A percentile compares a stretch with the other conserved stretches of the same genome.
These are phyloP conservation scores for Chalcosyrphus nemorum DNA, from an alignment of 2,888 invertebrate species.

Conservation along the genomic window DNA sequence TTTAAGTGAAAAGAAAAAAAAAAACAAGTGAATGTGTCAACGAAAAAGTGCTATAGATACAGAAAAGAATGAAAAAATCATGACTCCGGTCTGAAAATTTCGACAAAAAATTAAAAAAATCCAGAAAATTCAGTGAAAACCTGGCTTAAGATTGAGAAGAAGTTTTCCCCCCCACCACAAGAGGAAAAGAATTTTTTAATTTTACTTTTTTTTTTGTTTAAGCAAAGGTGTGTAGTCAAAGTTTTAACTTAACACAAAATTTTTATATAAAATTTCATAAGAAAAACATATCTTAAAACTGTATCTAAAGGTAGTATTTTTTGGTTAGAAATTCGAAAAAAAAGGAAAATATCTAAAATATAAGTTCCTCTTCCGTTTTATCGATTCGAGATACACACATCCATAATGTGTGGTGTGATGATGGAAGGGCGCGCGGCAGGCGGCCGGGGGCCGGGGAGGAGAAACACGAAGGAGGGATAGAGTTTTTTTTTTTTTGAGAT, in stretches of 20 bases:
- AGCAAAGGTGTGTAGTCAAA: constrained; percentile 37
- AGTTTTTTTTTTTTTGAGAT: constrained; percentile 52
- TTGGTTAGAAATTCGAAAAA: background rate
- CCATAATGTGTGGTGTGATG: constrained; percentile 54
- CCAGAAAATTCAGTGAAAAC: constrained; percentile 36
- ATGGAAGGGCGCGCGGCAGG: constrained; percentile 16
- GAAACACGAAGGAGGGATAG: constrained; percentile 22
- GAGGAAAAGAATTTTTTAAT: constrained; percentile 9
- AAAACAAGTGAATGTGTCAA: constrained; percentile 67
- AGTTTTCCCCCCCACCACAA: constrained; percentile 4
- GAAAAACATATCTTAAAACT: background rate
- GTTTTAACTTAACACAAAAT: background rate
- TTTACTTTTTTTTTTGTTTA: constrained; percentile 3
- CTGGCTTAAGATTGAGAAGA: constrained; percentile 15
- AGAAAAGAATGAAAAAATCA: constrained; percentile 66
- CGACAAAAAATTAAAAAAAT: constrained; percentile 2
- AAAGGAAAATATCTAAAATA: constrained; percentile 51
- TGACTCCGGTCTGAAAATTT: constrained; percentile 67
- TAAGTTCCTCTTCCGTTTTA: constrained; percentile 70
- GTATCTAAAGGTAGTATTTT: background rate
- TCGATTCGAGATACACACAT: constrained; percentile 73
- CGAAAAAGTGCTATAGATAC: constrained; percentile 72
- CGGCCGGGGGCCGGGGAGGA: background rate
- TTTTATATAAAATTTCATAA: background rate
- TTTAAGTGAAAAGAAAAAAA: constrained; percentile 35